Evolutionary conservation across 2,888 invertebrate species (phyloP).

Genomic region (Glaucopsyche alexis): DNA sequence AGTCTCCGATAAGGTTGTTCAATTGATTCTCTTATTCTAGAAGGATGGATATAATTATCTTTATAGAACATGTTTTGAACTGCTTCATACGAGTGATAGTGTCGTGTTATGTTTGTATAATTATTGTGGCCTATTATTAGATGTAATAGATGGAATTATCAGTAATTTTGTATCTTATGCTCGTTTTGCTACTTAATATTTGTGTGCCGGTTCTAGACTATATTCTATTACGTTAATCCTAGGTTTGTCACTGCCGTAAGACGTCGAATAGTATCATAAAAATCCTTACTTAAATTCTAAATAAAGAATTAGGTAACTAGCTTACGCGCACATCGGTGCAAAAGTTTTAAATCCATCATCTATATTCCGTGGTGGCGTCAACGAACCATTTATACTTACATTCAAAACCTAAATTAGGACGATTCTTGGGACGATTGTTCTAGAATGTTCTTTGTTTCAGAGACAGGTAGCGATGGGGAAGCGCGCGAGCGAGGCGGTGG

Average conservation of each 20-base stretch:
- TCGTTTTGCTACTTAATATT: too few relatives aligned
- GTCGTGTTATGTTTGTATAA: conserved; percentile 1
- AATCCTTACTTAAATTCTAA: too few relatives aligned
- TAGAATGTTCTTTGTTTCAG: conserved; percentile 45
- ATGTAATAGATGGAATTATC: not conserved
- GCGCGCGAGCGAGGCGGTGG: conserved; percentile 41
- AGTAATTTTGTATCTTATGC: not conserved
- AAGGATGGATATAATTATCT: not conserved
- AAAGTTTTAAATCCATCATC: too few relatives aligned
- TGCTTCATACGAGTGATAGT: not conserved
- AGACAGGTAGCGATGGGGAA: conserved; percentile 68
- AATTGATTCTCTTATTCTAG: conserved; percentile 21
- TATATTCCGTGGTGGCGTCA: too few relatives aligned
- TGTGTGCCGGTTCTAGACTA: too few relatives aligned
- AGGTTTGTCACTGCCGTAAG: too few relatives aligned
- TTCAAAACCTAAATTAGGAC: too few relatives aligned
- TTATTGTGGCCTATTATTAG: not conserved
- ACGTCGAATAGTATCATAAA: too few relatives aligned
- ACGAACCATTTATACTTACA: too few relatives aligned
- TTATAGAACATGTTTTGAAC: not conserved
- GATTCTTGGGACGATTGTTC: not conserved
- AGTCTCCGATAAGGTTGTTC: conserved; percentile 57
- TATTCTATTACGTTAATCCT: too few relatives aligned
- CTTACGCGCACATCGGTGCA: too few relatives aligned
- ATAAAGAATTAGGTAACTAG: too few relatives aligned